phyloP scores from a whole-genome alignment of 1,140 invertebrate genomes.

The Saxidomus purpurata region DNA sequence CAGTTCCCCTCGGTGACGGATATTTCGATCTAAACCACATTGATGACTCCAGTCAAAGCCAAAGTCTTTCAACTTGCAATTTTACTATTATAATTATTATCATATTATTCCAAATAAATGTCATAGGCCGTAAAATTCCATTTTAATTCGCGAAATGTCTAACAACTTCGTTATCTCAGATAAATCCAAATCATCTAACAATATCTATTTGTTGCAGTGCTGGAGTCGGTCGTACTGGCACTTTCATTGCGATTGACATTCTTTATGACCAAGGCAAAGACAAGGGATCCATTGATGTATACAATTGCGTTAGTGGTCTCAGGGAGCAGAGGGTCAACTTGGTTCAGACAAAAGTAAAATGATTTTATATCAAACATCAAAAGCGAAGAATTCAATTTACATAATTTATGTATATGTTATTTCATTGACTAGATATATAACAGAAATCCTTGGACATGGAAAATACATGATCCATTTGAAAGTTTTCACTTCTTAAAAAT shows the following conservation, averaged over 20 bases:
- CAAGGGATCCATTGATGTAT: constrained; percentile 31
- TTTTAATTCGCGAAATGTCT: too few species aligned
- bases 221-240: constrained; percentile 98
- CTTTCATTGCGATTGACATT: constrained; percentile 92
- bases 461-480: not conserved
- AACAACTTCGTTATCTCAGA: too few species aligned
- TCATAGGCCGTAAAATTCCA: too few species aligned
- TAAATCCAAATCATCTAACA: too few species aligned
- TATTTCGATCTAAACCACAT: too few species aligned
- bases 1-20: too few species aligned
- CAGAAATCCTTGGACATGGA: not conserved
- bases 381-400: not conserved
- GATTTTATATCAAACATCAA: not conserved
- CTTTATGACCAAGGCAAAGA: constrained; percentile 33
- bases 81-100: too few species aligned
- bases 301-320: constrained; percentile 12
- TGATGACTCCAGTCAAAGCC: too few species aligned
- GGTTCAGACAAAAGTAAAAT: constrained; percentile 52
- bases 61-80: too few species aligned
- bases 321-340: constrained; percentile 58
- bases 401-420: not conserved
- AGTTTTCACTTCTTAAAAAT: not conserved
- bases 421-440: not conserved
- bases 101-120: too few species aligned
- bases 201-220: too few species aligned